Evolutionary conservation across 1,140 invertebrate species (phyloP).

Genomic region (Reticulitermes speratus): DNA sequence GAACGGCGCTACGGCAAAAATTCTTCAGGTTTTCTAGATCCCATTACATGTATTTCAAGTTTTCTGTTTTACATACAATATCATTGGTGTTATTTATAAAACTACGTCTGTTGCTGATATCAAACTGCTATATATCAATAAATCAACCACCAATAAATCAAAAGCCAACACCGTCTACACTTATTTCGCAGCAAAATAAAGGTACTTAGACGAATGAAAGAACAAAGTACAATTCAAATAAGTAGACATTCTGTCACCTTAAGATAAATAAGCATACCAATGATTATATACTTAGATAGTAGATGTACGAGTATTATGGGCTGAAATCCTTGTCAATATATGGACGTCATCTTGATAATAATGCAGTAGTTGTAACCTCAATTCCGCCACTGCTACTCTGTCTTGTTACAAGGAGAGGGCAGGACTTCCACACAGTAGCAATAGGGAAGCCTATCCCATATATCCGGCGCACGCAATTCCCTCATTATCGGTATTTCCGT

Average conservation of each 20-base stretch:
- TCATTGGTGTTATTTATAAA: too few species aligned
- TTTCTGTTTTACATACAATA: too few species aligned
- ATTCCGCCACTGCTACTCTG: not conserved
- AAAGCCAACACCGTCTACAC: not conserved
- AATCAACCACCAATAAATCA: conserved; percentile 10
- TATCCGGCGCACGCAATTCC: not conserved
- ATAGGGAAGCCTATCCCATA: not conserved
- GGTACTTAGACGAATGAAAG: not conserved
- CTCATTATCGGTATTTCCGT: conserved; percentile 5
- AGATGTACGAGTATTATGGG: not conserved
- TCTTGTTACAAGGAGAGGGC: conserved; percentile 9
- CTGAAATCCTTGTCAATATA: not conserved
- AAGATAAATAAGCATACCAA: not conserved
- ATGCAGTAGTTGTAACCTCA: not conserved
- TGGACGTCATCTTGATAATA: conserved; percentile 19
- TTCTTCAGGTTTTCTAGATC: too few species aligned
- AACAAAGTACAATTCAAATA: not conserved
- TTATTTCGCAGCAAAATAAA: not conserved
- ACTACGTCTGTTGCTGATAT: not conserved
- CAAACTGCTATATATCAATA: not conserved
- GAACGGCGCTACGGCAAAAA: too few species aligned
- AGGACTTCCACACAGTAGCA: not conserved
- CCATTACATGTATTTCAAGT: too few species aligned
- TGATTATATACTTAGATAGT: not conserved
- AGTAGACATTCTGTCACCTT: not conserved